Evolutionary conservation across 2,888 invertebrate genomes (phyloP), one percentile per base, ranked within the genome.

Genomic region (Drosophila formosana): DNA sequence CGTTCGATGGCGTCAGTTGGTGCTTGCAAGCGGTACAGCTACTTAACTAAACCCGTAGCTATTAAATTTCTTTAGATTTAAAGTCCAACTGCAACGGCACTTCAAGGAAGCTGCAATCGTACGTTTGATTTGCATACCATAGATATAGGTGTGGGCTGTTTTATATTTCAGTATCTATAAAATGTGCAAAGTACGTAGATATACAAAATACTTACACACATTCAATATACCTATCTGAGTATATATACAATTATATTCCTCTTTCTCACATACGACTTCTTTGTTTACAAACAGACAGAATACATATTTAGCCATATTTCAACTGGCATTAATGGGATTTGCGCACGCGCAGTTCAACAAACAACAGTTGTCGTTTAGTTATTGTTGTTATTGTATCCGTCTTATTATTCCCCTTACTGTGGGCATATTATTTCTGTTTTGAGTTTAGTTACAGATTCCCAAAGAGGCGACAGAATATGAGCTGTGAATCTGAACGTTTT

Each of bases 21-120:
- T 4, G 37, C 37, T 11, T 37, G 37, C n/a, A n/a, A 37, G 37
- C 37, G 37, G n/a, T 37, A 37, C 5, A n/a, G 37, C 37, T 37
- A 37, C 37, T 37, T 37, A 37, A 37, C n/a, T 37, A 37, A 37
- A 37, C n/a, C n/a, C 37, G 37, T 37, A n/a, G 37, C 37, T 37
- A 37, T 37, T 37, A n/a, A 37, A 37, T 37, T 37, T 37, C n/a
- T 37, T 37, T n/a, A 3, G n/a, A 37, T 5, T 37, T 37, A 37
- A 37, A n/a, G n/a, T n/a, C n/a, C 37, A 37, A 37, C n/a, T 37
- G 37, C 37, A 37, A n/a, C 37, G 11, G 37, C 37, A n/a, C n/a
- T 37, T 37, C 4, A 37, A 37, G 37, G 37, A 37, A 37, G 37
- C 37, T 11, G n/a, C 37, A 37, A 11, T 37, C 4, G 37, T 37